phyloP scores from a whole-genome alignment of 2,888 invertebrate species.

The Cantharis flavilabris region DNA sequence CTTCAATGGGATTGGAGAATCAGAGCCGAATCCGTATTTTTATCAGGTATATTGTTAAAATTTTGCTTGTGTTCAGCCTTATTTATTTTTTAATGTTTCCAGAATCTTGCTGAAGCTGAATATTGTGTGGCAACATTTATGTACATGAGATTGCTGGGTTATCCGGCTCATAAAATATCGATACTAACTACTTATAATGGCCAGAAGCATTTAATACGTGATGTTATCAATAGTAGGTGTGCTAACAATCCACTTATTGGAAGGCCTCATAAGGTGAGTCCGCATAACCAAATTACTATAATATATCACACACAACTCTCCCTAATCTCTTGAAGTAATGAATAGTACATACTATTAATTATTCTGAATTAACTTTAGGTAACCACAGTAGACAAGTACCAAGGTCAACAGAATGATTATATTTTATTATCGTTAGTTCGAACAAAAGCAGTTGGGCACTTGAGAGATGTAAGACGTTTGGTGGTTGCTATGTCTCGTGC shows the following conservation, averaged over 20 bases:
- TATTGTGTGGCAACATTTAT: constrained; percentile 97
- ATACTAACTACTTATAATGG: constrained; percentile 99
- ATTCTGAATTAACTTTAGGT: constrained; percentile 57
- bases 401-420: constrained; percentile 99
- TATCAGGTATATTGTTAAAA: constrained; percentile 75
- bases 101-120: constrained; percentile 88
- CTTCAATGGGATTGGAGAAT: constrained; percentile 95
- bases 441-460: constrained; percentile 96
- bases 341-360: too few species aligned
- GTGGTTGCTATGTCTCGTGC: constrained; percentile 99
- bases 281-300: not conserved
- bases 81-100: constrained; percentile 32
- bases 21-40: constrained; percentile 97
- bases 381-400: constrained; percentile 98
- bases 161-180: constrained; percentile 95
- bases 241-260: constrained; percentile 95
- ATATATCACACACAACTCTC: too few species aligned
- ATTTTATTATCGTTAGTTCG: constrained; percentile 94
- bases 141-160: constrained; percentile 97
- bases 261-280: constrained; percentile 78
- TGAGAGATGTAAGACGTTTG: constrained; percentile 92
- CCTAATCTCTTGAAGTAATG: too few species aligned
- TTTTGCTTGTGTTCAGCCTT: not conserved
- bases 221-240: constrained; percentile 92
- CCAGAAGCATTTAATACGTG: constrained; percentile 95